Conservation (phyloP, 2,888 invertebrate genomes). For the Ditula angustiorana region DNA sequence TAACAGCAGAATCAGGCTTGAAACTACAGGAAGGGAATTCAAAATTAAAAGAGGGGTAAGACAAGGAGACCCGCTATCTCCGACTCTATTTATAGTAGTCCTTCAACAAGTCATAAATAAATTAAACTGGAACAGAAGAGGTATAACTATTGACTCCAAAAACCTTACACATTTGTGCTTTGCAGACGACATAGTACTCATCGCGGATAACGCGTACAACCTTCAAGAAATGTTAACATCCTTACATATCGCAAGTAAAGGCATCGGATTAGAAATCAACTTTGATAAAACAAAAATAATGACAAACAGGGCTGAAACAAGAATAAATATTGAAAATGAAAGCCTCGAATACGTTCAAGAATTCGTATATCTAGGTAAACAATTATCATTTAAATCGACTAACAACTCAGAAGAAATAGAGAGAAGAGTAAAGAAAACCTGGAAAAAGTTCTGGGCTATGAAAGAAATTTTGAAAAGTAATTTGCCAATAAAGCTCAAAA, state of each 20-base stretch:
- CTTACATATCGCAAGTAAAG: slow-evolving; percentile 10
- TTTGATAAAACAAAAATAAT: slow-evolving; percentile 15
- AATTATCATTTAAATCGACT: slow-evolving; percentile 15
- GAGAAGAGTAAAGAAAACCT: not conserved
- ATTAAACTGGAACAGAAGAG: not conserved
- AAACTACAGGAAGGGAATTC: not conserved
- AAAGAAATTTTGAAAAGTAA: not conserved
- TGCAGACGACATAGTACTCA: too few species aligned
- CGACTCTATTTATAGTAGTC: not conserved
- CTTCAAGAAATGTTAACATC: slow-evolving; percentile 14
- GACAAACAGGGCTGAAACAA: slow-evolving; percentile 8
- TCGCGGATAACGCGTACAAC: too few species aligned
- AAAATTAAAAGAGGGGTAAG: not conserved
- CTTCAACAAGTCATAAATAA: not conserved
- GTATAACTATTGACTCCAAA: too few species aligned
- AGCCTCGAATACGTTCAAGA: not conserved
- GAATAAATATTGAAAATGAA: not conserved
- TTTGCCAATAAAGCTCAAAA: not conserved
- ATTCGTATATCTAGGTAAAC: slow-evolving; percentile 16
- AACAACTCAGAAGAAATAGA: not conserved
- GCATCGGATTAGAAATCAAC: slow-evolving; percentile 23
- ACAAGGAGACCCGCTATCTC: not conserved
- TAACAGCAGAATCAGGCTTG: not conserved
- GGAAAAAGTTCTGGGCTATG: not conserved
- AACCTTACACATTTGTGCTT: too few species aligned